Percentiles rank a stretch among this genome's conserved stretches.
Conservation (phyloP, 2,113 vertebrate species). For the Catharus fuscescens region DNA sequence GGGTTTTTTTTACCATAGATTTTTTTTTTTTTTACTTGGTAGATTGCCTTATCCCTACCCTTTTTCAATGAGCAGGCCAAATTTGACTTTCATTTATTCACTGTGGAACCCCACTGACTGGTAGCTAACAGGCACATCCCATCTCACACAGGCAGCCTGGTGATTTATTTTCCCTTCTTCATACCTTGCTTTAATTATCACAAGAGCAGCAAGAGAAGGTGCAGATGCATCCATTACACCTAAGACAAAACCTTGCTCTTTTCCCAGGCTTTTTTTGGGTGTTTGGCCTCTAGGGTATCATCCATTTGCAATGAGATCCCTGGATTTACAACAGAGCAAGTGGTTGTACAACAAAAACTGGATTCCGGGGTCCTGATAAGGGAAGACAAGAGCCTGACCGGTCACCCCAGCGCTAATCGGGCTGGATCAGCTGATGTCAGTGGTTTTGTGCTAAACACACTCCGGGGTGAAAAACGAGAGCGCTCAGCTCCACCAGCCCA, state of each 20-base stretch:
- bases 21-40: neutral
- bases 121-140: neutral
- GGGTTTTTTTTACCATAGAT: neutral
- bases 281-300: neutral
- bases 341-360: slow-evolving; percentile 16
- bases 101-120: neutral
- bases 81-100: neutral
- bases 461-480: slow-evolving; percentile 31
- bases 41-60: neutral
- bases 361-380: slow-evolving; percentile 12
- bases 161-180: neutral
- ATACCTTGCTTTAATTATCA: neutral
- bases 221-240: neutral
- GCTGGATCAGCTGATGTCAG: slow-evolving; percentile 38
- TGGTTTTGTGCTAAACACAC: slow-evolving; percentile 15
- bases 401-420: slow-evolving; percentile 1
- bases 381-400: neutral
- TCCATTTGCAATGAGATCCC: neutral
- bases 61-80: neutral
- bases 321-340: neutral
- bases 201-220: neutral
- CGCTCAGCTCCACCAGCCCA: neutral
- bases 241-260: neutral
- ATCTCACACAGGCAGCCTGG: neutral
- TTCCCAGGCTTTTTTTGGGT: neutral